Evolutionary conservation across 2,888 invertebrate species (phyloP).

Genomic region (Laspeyria flexula): DNA sequence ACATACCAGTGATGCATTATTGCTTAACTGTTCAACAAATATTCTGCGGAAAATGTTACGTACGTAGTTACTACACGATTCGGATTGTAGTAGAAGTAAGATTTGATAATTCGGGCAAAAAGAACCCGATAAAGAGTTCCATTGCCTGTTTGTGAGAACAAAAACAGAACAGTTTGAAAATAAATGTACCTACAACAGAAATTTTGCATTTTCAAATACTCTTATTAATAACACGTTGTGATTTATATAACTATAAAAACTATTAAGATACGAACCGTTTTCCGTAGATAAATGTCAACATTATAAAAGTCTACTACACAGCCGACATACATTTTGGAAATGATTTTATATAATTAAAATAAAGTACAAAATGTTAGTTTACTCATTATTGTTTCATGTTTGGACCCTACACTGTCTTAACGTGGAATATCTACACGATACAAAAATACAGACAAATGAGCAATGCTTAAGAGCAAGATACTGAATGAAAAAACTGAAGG

Average conservation of each 20-base stretch:
- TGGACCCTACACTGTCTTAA: constrained; percentile 8
- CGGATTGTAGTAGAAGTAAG: too few relatives aligned
- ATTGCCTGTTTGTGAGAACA: too few relatives aligned
- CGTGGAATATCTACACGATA: neutral
- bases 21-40: constrained; percentile 18
- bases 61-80: neutral
- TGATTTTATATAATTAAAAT: constrained; percentile 10
- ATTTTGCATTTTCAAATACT: too few relatives aligned
- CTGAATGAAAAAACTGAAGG: neutral
- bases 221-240: too few relatives aligned
- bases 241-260: too few relatives aligned
- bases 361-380: constrained; percentile 4
- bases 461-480: neutral
- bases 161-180: too few relatives aligned
- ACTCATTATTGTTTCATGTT: neutral
- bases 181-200: too few relatives aligned
- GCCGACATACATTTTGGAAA: constrained; percentile 50
- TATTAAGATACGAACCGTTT: too few relatives aligned
- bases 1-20: constrained; percentile 22
- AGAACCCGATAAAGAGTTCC: too few relatives aligned
- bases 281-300: neutral
- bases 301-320: constrained; percentile 43
- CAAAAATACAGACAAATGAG: neutral
- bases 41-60: neutral
- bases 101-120: too few relatives aligned